phyloP scores from a whole-genome alignment of 2,113 vertebrate species.

The Solenodon paradoxus region DNA sequence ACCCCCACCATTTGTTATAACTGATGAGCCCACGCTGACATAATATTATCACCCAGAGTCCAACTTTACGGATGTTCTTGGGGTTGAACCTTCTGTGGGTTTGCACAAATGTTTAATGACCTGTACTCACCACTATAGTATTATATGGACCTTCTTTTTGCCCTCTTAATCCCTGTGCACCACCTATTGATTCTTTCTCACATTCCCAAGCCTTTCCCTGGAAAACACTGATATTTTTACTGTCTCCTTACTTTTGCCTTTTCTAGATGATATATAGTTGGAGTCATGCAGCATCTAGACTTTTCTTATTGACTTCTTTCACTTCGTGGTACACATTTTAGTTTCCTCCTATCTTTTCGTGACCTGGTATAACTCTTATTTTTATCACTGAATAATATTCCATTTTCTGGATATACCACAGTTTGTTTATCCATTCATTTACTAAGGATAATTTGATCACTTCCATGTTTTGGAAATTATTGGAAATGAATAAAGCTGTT shows the following conservation, averaged over 20 bases:
- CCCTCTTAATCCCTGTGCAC: neutral
- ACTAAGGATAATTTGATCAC: neutral
- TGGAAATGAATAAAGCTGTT: neutral
- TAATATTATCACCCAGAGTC: neutral
- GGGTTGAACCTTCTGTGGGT: too few relatives aligned
- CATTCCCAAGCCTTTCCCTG: neutral
- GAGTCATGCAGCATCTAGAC: neutral
- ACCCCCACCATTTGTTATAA: neutral
- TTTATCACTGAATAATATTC: neutral
- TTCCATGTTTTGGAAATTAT: neutral
- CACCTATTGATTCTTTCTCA: neutral
- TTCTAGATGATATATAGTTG: neutral
- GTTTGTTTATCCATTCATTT: too few relatives aligned
- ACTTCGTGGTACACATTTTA: neutral
- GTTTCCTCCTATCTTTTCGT: neutral
- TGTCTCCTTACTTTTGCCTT: too few relatives aligned
- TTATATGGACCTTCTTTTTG: neutral
- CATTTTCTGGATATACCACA: neutral
- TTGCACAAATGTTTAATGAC: too few relatives aligned
- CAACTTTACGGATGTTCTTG: too few relatives aligned
- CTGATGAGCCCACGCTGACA: neutral
- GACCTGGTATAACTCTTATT: neutral
- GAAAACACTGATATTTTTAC: neutral
- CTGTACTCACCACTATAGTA: neutral
- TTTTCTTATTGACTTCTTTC: neutral